Conservation (phyloP, 2,113 vertebrate genomes). For the Tiliqua scincoides region DNA sequence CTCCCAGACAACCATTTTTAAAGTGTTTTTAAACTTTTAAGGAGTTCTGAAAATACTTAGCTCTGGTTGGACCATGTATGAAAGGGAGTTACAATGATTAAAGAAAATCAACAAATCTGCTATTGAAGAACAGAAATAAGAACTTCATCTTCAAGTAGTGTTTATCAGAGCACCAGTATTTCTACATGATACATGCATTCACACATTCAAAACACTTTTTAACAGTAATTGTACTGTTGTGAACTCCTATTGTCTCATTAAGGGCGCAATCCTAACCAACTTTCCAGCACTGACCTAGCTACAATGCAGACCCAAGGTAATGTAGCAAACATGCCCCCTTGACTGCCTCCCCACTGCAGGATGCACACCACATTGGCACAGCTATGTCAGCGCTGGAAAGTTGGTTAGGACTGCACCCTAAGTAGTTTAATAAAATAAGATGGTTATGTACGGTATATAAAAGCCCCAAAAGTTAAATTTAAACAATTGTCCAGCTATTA, state of each 20-base stretch:
- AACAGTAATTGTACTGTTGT: not conserved
- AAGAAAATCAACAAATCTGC: not conserved
- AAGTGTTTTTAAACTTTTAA: no score
- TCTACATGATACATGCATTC: not conserved
- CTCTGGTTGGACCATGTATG: not conserved
- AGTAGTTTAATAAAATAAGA: not conserved
- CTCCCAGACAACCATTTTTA: not conserved
- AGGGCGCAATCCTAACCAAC: not conserved
- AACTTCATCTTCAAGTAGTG: slow-evolving; percentile 19
- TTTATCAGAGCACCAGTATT: not conserved
- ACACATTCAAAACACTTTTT: not conserved
- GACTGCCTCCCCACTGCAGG: no score
- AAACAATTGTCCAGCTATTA: not conserved
- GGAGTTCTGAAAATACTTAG: not conserved
- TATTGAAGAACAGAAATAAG: not conserved
- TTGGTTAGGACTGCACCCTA: no score
- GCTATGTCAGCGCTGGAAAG: no score
- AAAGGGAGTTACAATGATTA: not conserved
- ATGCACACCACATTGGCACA: no score
- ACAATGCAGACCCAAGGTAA: no score
- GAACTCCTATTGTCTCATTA: not conserved
- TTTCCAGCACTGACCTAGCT: no score
- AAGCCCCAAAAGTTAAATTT: not conserved
- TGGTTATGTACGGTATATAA: not conserved
- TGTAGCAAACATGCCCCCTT: no score